Conservation (phyloP, 2,797 vertebrate genomes). For the Nannoperca australis region DNA sequence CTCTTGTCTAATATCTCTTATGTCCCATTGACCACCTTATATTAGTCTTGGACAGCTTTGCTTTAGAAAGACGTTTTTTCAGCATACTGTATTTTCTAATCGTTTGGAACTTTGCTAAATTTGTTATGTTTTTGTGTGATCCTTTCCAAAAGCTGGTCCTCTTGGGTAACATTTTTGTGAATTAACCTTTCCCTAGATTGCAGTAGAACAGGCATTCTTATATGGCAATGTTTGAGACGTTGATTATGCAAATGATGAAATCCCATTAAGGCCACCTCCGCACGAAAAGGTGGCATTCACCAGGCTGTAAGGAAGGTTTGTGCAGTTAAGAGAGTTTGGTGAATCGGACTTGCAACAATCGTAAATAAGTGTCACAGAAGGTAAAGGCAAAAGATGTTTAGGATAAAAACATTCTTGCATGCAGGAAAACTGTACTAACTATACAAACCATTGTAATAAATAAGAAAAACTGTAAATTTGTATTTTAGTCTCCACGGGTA, state of each 20-base stretch:
- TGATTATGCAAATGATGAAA: background rate
- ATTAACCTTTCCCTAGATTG: background rate
- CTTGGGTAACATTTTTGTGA: background rate
- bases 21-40: background rate
- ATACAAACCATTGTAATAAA: background rate
- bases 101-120: background rate
- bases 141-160: background rate
- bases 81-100: background rate
- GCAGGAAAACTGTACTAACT: background rate
- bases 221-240: background rate
- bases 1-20: background rate
- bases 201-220: background rate
- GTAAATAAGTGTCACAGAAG: background rate
- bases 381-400: background rate
- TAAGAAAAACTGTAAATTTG: background rate
- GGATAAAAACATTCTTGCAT: background rate
- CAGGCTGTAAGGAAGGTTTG: background rate
- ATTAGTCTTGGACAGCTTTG: background rate
- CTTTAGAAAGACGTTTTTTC: background rate
- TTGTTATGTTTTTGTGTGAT: background rate
- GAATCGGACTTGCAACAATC: background rate
- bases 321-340: background rate
- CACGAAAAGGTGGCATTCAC: background rate
- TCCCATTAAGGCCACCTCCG: background rate
- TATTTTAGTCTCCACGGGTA: background rate